These are phyloP conservation scores for Eutolmus rufibarbis DNA, from an alignment of 2,888 invertebrate genomes.

Conservation along the genomic window DNA sequence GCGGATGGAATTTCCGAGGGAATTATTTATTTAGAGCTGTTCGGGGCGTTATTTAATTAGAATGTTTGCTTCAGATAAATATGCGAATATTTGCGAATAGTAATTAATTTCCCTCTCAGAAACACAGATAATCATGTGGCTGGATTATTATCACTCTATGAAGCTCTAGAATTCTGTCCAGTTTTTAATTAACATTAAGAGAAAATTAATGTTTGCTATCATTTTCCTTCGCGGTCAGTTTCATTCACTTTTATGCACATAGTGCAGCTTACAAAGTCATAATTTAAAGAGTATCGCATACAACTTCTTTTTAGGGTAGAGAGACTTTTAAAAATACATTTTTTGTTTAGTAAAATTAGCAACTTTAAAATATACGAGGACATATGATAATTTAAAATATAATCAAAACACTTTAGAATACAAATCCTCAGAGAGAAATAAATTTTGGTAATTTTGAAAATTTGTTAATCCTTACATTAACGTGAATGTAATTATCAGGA, in stretches of 20 bases:
- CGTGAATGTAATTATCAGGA: background rate
- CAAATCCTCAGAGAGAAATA: background rate
- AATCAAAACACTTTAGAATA: background rate
- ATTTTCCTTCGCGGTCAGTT: background rate
- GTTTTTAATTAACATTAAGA: background rate
- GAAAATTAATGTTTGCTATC: background rate
- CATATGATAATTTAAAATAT: background rate
- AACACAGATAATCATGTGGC: background rate
- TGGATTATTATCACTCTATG: background rate
- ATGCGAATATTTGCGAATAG: background rate
- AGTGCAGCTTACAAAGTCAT: too few species aligned
- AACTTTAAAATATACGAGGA: background rate
- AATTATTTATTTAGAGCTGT: background rate
- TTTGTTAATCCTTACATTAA: background rate
- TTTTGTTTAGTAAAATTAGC: background rate
- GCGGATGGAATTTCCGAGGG: background rate
- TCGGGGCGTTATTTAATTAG: background rate
- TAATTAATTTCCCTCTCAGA: background rate
- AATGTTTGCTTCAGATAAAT: slow-evolving; percentile 4
- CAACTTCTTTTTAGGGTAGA: too few species aligned
- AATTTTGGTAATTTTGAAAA: background rate
- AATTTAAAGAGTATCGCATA: too few species aligned
- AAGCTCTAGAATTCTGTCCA: background rate
- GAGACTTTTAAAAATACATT: too few species aligned
- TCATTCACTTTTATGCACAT: too few species aligned